These are phyloP conservation scores for Nezara viridula DNA, from an alignment of 2,888 invertebrate genomes.

Conservation along the genomic window DNA sequence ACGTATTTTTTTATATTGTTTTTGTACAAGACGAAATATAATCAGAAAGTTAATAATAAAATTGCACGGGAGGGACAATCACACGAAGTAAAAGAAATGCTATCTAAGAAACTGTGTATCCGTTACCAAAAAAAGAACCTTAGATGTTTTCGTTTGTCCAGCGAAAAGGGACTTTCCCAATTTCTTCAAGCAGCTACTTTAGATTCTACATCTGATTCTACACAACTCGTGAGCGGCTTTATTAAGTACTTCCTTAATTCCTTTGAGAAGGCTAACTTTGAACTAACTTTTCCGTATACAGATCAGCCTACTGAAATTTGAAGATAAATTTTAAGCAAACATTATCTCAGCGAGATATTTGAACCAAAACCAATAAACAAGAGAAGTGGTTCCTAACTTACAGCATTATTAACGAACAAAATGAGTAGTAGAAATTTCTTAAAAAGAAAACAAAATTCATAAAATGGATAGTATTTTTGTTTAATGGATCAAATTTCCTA, in stretches of 20 bases:
- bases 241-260: conserved; percentile 26
- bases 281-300: neutral
- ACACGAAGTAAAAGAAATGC: neutral
- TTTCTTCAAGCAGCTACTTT: conserved; percentile 28
- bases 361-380: too few species aligned
- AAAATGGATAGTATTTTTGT: too few species aligned
- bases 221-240: conserved; percentile 35
- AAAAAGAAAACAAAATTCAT: too few species aligned
- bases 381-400: too few species aligned
- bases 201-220: conserved; percentile 13
- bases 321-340: neutral
- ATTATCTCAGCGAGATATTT: neutral
- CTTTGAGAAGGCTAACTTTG: conserved; percentile 11
- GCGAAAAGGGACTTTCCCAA: neutral
- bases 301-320: neutral
- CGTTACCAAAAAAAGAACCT: neutral
- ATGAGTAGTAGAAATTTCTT: too few species aligned
- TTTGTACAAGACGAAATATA: too few species aligned
- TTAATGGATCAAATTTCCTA: too few species aligned
- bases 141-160: neutral
- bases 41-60: too few species aligned
- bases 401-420: too few species aligned
- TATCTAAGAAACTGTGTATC: neutral
- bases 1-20: too few species aligned
- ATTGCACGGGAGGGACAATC: too few species aligned